Evolutionary conservation across 1,140 invertebrate species (phyloP), one percentile per base, ranked within the genome.

Genomic region (Sarcophaga bullata): DNA sequence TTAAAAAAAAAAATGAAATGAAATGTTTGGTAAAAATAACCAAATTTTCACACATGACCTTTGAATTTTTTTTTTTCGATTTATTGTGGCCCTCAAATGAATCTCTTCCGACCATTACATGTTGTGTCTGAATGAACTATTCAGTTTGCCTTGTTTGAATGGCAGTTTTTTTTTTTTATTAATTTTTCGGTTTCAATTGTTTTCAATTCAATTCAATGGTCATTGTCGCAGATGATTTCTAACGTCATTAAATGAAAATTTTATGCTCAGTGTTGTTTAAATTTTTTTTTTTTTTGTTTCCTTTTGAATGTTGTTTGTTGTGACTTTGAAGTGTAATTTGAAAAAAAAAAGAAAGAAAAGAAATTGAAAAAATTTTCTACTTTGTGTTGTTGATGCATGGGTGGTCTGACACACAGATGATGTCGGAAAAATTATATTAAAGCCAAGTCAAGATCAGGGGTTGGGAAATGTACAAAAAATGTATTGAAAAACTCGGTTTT

Each of bases 191-290:
- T 58, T 68, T 68, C 9, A 17, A 19, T 8, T 19, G 62, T 68
- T 68, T 68, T 68, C 19, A 68, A 19, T 68, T 68, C 62, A 68
- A 62, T 68, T 68, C 62, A 68, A 68, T 68, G 62, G 19, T 4
- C 62, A 68, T 17, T 68, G 62, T 68, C 62, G 19, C 19, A n/a
- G n/a, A 17, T 68, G 62, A 68, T 68, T 68, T 68, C 19, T n/a
- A 68, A 19, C 1, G 4, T 37, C 25, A 37, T 37, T 58, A 68
- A 68, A 68, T 68, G 62, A 68, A 68, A 68, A 68, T 68, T 37
- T 37, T 37, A n/a, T 37, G 25, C 4, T 37, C 25, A 2, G 19
- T 19, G 8, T 7, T 68, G 6, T 68, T 68, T 68, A 2, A 11
- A 13, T 62, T 15, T 13, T 58, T 58, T 58, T 13, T 13, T 58